phyloP scores from a whole-genome alignment of 2,797 vertebrate genomes.

The Enoplosus armatus region DNA sequence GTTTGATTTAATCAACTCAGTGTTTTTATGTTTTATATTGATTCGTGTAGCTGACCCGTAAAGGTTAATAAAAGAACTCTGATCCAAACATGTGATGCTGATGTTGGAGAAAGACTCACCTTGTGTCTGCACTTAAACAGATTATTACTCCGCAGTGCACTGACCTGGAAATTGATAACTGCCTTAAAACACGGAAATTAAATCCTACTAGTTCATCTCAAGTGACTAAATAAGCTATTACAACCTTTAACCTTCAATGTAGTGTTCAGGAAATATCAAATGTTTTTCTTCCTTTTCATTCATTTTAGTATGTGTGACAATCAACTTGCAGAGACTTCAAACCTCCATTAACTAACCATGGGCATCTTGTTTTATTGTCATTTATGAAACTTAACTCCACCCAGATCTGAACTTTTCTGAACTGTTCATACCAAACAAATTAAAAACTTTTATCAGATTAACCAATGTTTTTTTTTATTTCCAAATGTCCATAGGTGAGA shows the following conservation, averaged over 20 bases:
- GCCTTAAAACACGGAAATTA: neutral
- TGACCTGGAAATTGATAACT: constrained; percentile 4
- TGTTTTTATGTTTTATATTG: constrained; percentile 63
- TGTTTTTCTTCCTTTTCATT: neutral
- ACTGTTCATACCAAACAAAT: neutral
- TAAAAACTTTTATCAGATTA: neutral
- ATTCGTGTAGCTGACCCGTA: constrained; percentile 62
- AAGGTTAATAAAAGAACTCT: constrained; percentile 63
- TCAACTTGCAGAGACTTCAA: neutral
- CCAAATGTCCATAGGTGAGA: neutral
- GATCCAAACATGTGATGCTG: constrained; percentile 42
- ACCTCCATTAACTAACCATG: neutral
- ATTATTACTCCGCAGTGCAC: constrained; percentile 7
- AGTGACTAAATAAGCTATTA: neutral
- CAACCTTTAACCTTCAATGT: neutral
- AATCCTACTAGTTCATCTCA: neutral
- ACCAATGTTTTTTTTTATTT: neutral
- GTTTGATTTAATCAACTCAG: constrained; percentile 67
- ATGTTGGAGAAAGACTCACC: neutral
- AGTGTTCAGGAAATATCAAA: neutral
- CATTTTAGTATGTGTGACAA: neutral
- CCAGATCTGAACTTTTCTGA: neutral
- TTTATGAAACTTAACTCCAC: neutral
- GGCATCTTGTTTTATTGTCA: neutral
- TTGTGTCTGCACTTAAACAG: constrained; percentile 10